phyloP scores from a whole-genome alignment of 2,113 vertebrate genomes.

The Coptodon rendalli region DNA sequence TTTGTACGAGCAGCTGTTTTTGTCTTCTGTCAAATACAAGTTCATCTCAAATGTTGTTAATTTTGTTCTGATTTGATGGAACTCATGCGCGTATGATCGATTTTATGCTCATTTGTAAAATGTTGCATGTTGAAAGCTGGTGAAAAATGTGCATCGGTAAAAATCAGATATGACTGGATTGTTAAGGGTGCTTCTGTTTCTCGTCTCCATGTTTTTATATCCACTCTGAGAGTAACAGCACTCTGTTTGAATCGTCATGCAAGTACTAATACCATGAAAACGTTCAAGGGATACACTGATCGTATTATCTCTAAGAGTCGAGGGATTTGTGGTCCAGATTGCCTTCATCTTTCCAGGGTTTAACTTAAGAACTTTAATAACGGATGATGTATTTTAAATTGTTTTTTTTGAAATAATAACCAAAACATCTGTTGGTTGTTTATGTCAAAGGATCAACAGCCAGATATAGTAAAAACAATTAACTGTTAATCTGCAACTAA shows the following conservation, averaged over 20 bases:
- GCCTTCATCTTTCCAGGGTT: neutral
- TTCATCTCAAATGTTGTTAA: neutral
- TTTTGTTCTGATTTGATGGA: neutral
- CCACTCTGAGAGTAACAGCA: neutral
- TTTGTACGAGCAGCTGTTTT: neutral
- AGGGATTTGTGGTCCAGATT: neutral
- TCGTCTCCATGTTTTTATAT: neutral
- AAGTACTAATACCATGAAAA: neutral
- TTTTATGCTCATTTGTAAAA: neutral
- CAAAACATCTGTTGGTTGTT: neutral
- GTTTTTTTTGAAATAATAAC: neutral
- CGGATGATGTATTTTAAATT: neutral
- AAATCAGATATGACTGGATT: neutral
- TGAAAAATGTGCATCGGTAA: neutral
- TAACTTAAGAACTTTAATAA: neutral
- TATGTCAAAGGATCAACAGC: neutral
- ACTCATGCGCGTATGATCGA: neutral
- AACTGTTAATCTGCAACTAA: neutral
- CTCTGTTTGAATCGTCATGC: neutral
- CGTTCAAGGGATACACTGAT: neutral
- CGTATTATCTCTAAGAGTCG: neutral
- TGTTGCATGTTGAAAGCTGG: neutral
- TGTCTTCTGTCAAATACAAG: neutral
- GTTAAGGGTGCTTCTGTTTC: neutral
- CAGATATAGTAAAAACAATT: neutral